phyloP scores from a whole-genome alignment of 2,797 vertebrate genomes.

The Tapera naevia region DNA sequence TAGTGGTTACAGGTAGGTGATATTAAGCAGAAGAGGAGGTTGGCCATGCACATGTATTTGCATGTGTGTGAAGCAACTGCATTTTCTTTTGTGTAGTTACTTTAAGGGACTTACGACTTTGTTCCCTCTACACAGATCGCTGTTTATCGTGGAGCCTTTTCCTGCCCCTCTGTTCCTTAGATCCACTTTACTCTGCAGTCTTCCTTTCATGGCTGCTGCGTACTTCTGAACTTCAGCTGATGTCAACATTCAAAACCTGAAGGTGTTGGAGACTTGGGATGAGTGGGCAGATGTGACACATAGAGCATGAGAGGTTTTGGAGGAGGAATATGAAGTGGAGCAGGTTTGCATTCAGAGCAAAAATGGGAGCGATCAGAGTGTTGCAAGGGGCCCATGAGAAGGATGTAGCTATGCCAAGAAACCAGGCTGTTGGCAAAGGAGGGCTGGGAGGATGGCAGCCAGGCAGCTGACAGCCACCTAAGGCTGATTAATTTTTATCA shows the following conservation, averaged over 20 bases:
- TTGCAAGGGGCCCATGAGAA: neutral
- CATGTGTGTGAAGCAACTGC: rapidly evolving
- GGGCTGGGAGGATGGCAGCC: neutral
- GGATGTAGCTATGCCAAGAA: neutral
- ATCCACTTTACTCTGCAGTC: neutral
- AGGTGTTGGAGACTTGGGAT: neutral
- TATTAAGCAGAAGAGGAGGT: neutral
- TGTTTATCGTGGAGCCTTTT: rapidly evolving
- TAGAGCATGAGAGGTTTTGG: slow-evolving; percentile 12
- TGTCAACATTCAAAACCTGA: neutral
- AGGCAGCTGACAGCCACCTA: neutral
- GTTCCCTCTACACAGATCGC: neutral
- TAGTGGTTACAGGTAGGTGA: neutral
- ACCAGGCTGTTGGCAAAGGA: neutral
- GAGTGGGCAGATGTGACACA: neutral
- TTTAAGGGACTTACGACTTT: neutral
- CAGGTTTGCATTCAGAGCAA: neutral
- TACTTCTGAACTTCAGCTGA: neutral
- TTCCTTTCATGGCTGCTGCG: rapidly evolving
- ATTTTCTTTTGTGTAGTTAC: neutral
- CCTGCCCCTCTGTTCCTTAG: neutral
- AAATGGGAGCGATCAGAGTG: neutral
- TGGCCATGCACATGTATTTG: neutral
- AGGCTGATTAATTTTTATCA: neutral
- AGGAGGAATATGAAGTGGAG: slow-evolving; percentile 25